Percentiles rank a stretch among this genome's conserved stretches.
Evolutionary conservation across 2,888 invertebrate species (phyloP).

Genomic region (Dryocosmus kuriphilus): DNA sequence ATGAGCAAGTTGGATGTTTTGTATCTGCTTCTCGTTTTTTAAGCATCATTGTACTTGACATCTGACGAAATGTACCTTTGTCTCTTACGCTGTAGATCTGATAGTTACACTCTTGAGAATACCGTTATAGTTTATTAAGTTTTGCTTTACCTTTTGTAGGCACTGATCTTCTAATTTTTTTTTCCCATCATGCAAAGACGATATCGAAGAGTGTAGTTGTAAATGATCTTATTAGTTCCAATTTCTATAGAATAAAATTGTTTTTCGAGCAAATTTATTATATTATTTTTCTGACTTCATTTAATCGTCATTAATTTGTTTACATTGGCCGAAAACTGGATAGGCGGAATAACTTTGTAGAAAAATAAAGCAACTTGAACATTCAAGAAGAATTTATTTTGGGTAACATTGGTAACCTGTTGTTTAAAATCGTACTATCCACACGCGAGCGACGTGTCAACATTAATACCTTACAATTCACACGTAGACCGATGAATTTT

Average conservation of each 20-base stretch:
- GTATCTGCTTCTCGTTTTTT: background rate
- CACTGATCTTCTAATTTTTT: background rate
- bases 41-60: background rate
- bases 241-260: conserved; percentile 73
- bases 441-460: conserved; percentile 49
- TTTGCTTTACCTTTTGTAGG: background rate
- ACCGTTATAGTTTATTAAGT: background rate
- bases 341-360: background rate
- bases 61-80: background rate
- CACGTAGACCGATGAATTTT: conserved; percentile 21
- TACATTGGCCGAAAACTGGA: no score
- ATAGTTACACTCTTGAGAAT: conserved; percentile 4
- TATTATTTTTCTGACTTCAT: background rate
- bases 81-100: background rate
- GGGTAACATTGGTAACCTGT: conserved; percentile 61
- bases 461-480: conserved; percentile 43
- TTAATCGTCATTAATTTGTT: no score
- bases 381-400: conserved; percentile 67
- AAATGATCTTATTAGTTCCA: conserved; percentile 64
- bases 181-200: background rate
- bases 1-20: background rate
- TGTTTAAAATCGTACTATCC: conserved; percentile 58
- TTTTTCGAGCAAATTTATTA: conserved; percentile 68
- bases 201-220: conserved; percentile 64
- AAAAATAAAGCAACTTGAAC: conserved; percentile 56